Conservation (phyloP, 2,797 vertebrate species). For the Semotilus atromaculatus region DNA sequence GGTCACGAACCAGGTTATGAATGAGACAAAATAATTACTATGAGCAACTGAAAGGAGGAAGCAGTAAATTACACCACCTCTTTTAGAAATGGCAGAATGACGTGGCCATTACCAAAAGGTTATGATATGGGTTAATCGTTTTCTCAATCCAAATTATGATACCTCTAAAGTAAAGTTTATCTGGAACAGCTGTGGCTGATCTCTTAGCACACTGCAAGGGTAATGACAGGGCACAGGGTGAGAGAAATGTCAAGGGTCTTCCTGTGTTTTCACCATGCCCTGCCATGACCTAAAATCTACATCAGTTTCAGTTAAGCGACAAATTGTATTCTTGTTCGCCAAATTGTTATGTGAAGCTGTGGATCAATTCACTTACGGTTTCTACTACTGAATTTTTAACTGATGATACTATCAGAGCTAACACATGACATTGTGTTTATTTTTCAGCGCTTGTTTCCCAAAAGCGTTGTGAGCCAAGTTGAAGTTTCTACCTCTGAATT, state of each 20-base stretch:
- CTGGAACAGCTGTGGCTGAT: slow-evolving; percentile 44
- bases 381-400: not conserved
- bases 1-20: slow-evolving; percentile 56
- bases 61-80: slow-evolving; percentile 51
- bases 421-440: not conserved
- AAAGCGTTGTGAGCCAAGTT: not conserved
- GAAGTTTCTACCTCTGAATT: no score
- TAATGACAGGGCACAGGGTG: slow-evolving; percentile 22
- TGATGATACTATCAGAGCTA: not conserved
- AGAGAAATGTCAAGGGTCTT: slow-evolving; percentile 35
- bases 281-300: not conserved
- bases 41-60: slow-evolving; percentile 51
- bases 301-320: slow-evolving; percentile 10
- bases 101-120: slow-evolving; percentile 42
- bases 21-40: slow-evolving; percentile 44
- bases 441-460: not conserved
- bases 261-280: slow-evolving; percentile 19
- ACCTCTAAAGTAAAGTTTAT: slow-evolving; percentile 46
- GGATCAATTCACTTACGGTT: not conserved
- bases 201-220: not conserved
- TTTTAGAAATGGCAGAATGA: slow-evolving; percentile 46
- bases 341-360: not conserved
- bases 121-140: slow-evolving; percentile 53
- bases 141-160: slow-evolving; percentile 43
- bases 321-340: not conserved